Evolutionary conservation across 2,113 vertebrate genomes (phyloP).

Genomic region (Sprattus sprattus): DNA sequence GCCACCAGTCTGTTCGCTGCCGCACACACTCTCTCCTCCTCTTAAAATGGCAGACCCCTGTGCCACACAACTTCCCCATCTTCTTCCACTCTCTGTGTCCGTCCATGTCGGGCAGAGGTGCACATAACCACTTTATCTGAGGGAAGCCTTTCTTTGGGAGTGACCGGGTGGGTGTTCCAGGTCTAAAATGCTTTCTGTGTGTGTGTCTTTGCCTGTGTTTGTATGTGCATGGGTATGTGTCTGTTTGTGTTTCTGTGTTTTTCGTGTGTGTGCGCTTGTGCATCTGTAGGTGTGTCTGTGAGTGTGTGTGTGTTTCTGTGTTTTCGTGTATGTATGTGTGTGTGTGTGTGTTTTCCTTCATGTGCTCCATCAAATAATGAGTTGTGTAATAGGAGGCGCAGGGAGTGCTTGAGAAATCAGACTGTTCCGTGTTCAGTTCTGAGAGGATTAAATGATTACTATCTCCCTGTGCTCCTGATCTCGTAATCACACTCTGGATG

Average conservation of each 20-base stretch:
- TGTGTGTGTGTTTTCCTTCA: slow-evolving; percentile 2
- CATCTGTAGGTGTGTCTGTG: neutral
- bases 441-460: slow-evolving; percentile 80
- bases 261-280: neutral
- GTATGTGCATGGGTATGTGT: neutral
- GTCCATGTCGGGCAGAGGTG: neutral
- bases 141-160: neutral
- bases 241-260: neutral
- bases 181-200: slow-evolving; percentile 27
- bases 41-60: neutral
- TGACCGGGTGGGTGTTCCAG: neutral
- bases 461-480: slow-evolving; percentile 74
- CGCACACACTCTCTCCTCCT: neutral
- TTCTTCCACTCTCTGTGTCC: neutral
- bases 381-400: slow-evolving; percentile 46
- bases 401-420: slow-evolving; percentile 59
- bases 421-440: slow-evolving; percentile 75
- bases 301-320: neutral
- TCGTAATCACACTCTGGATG: slow-evolving; percentile 81
- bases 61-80: no score
- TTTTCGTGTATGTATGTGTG: neutral
- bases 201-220: neutral
- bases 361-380: slow-evolving; percentile 31
- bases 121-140: neutral
- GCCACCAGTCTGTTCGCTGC: slow-evolving; percentile 26